Conservation (phyloP, 1,140 invertebrate genomes). For the Cyclina sinensis region DNA sequence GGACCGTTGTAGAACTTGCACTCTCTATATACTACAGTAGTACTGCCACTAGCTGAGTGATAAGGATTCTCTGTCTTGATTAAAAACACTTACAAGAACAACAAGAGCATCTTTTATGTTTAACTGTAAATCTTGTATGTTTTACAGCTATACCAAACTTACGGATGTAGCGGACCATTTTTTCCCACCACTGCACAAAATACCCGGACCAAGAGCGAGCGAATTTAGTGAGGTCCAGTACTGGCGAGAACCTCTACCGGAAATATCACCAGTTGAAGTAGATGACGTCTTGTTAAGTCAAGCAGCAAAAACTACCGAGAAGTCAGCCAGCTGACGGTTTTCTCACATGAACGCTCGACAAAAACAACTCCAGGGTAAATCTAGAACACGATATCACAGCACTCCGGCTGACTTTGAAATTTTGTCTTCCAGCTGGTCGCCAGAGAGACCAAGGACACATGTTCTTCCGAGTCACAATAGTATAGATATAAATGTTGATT, state of each 20-base stretch:
- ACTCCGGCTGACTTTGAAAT: conserved; percentile 40
- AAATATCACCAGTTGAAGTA: conserved; percentile 73
- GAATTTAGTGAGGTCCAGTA: conserved; percentile 96
- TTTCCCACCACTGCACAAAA: conserved; percentile 91
- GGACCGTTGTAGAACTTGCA: too few species aligned
- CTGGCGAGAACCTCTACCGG: conserved; percentile 95
- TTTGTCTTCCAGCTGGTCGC: conserved; percentile 39
- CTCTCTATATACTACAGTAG: too few species aligned
- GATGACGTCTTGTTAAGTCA: neutral
- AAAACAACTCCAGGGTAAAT: conserved; percentile 45
- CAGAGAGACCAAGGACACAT: neutral
- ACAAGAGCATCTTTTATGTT: too few species aligned
- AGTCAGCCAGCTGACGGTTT: conserved; percentile 35
- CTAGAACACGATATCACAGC: conserved; percentile 15
- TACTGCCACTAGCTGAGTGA: too few species aligned
- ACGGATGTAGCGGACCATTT: conserved; percentile 97
- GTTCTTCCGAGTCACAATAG: conserved; percentile 72
- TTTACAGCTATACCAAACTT: conserved; percentile 95
- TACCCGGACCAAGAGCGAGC: conserved; percentile 85
- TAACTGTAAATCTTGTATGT: neutral
- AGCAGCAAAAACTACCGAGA: neutral
- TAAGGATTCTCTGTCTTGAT: too few species aligned
- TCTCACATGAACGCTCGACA: conserved; percentile 50
- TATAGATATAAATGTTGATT: conserved; percentile 66
- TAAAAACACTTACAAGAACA: too few species aligned